These are phyloP conservation scores for Yponomeuta evonymella DNA, from an alignment of 2,888 invertebrate genomes.

Conservation along the genomic window DNA sequence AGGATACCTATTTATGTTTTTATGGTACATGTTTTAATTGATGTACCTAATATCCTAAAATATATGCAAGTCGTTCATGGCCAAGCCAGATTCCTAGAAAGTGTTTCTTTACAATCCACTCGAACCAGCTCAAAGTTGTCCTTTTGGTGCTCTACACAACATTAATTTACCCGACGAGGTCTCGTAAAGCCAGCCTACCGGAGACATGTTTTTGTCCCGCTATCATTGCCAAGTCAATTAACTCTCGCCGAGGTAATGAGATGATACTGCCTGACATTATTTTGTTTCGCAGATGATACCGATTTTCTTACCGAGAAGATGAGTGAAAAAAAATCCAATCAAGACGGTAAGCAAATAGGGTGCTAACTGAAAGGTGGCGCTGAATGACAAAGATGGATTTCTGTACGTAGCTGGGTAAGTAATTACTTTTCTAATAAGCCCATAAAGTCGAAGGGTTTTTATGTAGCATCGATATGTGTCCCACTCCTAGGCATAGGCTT, in stretches of 20 bases:
- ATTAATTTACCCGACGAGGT: not conserved
- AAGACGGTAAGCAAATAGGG: not conserved
- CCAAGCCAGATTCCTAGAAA: too few relatives aligned
- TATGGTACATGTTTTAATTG: too few relatives aligned
- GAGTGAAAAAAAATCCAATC: not conserved
- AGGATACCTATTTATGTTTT: too few relatives aligned
- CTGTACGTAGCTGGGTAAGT: not conserved
- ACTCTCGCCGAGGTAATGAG: slow-evolving; percentile 1
- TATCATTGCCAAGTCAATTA: slow-evolving; percentile 2
- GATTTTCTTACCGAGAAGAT: not conserved
- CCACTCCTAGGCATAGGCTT: too few relatives aligned
- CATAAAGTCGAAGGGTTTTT: too few relatives aligned
- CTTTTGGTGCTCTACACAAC: not conserved
- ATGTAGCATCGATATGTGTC: too few relatives aligned
- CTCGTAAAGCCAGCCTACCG: not conserved
- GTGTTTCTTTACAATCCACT: too few relatives aligned
- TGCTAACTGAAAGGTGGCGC: not conserved
- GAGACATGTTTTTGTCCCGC: not conserved
- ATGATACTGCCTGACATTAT: not conserved
- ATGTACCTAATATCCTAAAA: too few relatives aligned
- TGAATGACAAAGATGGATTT: not conserved
- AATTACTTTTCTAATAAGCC: not conserved
- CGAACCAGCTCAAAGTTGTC: not conserved
- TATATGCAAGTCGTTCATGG: too few relatives aligned
- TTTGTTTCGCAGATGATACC: not conserved